A percentile compares a stretch with the other conserved stretches of the same genome.
Conservation (phyloP, 2,888 invertebrate genomes). For the Ceratothoa steindachneri region DNA sequence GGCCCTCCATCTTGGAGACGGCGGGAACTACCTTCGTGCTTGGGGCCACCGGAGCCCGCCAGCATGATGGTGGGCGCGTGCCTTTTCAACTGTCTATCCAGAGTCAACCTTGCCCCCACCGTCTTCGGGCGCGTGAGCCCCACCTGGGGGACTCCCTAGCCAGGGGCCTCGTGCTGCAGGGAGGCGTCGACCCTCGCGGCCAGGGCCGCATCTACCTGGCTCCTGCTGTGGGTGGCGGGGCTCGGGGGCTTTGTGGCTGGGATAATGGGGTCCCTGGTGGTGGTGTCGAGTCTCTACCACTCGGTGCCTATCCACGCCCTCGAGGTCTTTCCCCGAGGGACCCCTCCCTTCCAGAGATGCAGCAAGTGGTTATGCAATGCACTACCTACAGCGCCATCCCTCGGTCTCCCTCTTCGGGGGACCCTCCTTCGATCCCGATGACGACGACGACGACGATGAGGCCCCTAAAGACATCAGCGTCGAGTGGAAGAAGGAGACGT, state of each 20-base stretch:
- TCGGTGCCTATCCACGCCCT: too few species aligned
- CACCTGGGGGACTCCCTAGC: constrained; percentile 28
- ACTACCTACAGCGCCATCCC: constrained; percentile 1
- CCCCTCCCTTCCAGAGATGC: too few species aligned
- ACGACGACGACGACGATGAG: too few species aligned
- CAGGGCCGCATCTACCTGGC: constrained; percentile 23
- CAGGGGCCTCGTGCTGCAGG: constrained; percentile 25
- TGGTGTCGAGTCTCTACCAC: constrained; percentile 28
- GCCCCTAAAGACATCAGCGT: too few species aligned
- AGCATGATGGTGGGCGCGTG: too few species aligned
- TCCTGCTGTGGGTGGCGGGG: constrained; percentile 21
- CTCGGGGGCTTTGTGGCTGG: constrained; percentile 27
- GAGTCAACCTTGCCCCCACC: constrained; percentile 29
- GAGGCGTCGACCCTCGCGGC: constrained; percentile 18
- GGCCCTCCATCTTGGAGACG: constrained; percentile 25
- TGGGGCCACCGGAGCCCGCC: constrained; percentile 24
- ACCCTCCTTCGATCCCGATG: too few species aligned
- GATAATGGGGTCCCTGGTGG: constrained; percentile 28
- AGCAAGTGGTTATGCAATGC: constrained; percentile 1
- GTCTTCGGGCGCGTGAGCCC: constrained; percentile 17
- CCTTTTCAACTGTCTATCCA: constrained; percentile 23
- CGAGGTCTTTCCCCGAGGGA: too few species aligned
- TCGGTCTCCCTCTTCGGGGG: constrained; percentile 12
- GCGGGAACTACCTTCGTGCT: constrained; percentile 27
- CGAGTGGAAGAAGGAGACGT: too few species aligned